Conservation (phyloP, 2,113 vertebrate genomes). For the Verasper variegatus region DNA sequence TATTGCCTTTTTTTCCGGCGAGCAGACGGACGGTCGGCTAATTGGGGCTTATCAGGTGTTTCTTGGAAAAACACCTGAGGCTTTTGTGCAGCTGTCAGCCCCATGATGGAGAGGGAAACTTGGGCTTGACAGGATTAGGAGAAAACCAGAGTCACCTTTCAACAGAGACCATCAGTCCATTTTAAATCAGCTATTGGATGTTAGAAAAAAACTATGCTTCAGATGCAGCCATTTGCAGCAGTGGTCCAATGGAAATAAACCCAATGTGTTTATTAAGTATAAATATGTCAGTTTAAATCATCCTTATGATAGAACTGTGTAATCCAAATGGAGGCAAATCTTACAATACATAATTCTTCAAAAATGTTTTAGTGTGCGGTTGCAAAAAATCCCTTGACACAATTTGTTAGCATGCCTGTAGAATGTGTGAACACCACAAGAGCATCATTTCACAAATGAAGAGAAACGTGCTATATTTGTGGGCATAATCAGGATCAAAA, state of each 20-base stretch:
- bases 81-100: constrained; percentile 68
- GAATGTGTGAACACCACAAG: no score
- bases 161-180: background rate
- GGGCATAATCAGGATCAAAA: background rate
- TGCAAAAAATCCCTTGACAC: no score
- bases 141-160: constrained; percentile 58
- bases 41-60: constrained; percentile 84
- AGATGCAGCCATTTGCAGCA: background rate
- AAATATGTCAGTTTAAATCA: background rate
- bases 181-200: background rate
- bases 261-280: background rate
- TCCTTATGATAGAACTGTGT: background rate
- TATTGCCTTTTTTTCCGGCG: constrained; percentile 22
- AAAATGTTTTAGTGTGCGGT: no score
- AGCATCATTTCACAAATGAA: background rate
- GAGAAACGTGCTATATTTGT: background rate
- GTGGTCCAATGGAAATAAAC: background rate
- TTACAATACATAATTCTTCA: no score
- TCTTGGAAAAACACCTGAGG: constrained; percentile 70
- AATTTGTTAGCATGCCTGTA: background rate
- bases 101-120: constrained; percentile 15
- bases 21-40: constrained; percentile 60
- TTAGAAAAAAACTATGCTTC: background rate
- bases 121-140: constrained; percentile 37
- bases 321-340: no score